phyloP scores from a whole-genome alignment of 2,797 vertebrate genomes.

The Corythornis leucogaster region DNA sequence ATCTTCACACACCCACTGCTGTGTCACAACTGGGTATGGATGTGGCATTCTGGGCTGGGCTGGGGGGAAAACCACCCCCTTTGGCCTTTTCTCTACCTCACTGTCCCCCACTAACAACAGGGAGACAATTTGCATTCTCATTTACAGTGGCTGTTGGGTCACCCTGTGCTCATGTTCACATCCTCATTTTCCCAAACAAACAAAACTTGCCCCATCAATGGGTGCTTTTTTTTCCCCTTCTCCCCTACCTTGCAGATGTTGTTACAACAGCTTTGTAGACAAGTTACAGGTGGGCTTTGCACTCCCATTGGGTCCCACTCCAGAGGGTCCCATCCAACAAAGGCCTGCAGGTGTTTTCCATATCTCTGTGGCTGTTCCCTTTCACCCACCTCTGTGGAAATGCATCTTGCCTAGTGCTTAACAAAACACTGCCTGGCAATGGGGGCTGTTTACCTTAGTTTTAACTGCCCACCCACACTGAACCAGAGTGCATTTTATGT shows the following conservation, averaged over 20 bases:
- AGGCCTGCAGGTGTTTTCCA: conserved; percentile 23
- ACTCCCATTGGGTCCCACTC: not conserved
- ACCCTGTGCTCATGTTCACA: not conserved
- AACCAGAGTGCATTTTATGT: not conserved
- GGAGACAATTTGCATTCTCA: not conserved
- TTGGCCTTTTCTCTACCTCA: not conserved
- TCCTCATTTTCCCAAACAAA: not conserved
- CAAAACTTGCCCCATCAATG: accelerated
- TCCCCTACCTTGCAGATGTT: not conserved
- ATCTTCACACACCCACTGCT: not conserved
- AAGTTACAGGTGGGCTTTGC: not conserved
- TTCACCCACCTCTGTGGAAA: not conserved
- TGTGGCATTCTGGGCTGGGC: not conserved
- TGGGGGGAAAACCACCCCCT: not conserved
- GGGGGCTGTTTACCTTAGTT: conserved; percentile 5
- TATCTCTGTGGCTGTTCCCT: not conserved
- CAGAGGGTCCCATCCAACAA: not conserved
- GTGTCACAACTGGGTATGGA: not conserved
- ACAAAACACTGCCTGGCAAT: not conserved
- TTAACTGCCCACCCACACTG: conserved; percentile 32
- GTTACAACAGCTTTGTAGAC: not conserved
- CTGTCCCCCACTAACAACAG: accelerated
- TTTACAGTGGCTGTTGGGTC: accelerated
- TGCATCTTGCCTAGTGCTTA: not conserved
- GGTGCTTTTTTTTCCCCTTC: not conserved